Evolutionary conservation across 2,888 invertebrate genomes (phyloP).

Genomic region (Cheilosia variabilis): DNA sequence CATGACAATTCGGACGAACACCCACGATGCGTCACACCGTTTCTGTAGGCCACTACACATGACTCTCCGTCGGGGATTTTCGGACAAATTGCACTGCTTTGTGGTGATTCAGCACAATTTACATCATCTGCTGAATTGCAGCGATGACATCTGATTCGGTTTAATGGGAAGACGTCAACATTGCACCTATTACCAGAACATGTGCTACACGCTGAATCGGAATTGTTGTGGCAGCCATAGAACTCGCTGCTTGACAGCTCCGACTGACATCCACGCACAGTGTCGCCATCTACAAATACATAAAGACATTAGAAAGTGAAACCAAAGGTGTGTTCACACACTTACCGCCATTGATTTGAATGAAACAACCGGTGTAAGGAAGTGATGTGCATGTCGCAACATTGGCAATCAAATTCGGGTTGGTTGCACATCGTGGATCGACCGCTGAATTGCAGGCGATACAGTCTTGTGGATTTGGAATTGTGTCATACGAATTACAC

Average conservation of each 20-base stretch:
- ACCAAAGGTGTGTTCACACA: background rate
- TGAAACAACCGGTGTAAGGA: constrained; percentile 80
- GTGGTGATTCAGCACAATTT: constrained; percentile 77
- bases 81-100: constrained; percentile 78
- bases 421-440: constrained; percentile 80
- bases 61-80: constrained; percentile 77
- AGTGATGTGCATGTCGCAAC: constrained; percentile 76
- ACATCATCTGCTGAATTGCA: constrained; percentile 78
- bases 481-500: constrained; percentile 77
- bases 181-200: constrained; percentile 79
- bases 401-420: constrained; percentile 78
- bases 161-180: constrained; percentile 78
- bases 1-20: constrained; percentile 79
- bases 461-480: constrained; percentile 77
- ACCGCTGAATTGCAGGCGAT: constrained; percentile 78
- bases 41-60: constrained; percentile 78
- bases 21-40: constrained; percentile 79
- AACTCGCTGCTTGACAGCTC: constrained; percentile 76
- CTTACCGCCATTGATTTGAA: constrained; percentile 78
- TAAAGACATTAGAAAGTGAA: background rate
- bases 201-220: constrained; percentile 77
- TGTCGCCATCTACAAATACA: constrained; percentile 76
- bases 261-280: constrained; percentile 80
- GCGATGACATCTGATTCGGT: constrained; percentile 79
- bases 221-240: constrained; percentile 78